These are phyloP conservation scores for Peromyscus attwateri DNA, from an alignment of 2,797 vertebrate species.

Conservation along the genomic window DNA sequence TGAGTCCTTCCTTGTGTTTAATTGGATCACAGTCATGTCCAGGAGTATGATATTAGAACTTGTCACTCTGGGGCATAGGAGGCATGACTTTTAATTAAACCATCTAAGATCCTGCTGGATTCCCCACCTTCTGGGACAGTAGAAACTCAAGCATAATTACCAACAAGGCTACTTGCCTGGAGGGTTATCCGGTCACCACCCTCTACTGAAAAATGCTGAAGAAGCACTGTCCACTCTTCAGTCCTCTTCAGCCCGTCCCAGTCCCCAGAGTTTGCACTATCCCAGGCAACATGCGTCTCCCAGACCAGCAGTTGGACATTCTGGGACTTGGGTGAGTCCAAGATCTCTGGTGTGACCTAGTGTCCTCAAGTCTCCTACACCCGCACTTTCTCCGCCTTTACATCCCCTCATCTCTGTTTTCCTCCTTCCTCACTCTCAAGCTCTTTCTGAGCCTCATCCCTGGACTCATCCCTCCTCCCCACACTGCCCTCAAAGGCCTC, in stretches of 20 bases:
- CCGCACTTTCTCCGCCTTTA: not conserved
- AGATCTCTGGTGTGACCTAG: not conserved
- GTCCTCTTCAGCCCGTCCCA: not conserved
- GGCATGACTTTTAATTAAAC: not conserved
- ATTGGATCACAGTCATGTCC: not conserved
- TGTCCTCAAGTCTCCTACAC: not conserved
- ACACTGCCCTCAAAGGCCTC: conserved; percentile 2
- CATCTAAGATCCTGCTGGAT: not conserved
- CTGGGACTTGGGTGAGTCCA: not conserved
- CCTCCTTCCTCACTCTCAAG: not conserved
- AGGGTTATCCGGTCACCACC: not conserved
- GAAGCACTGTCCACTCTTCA: not conserved
- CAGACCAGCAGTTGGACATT: not conserved
- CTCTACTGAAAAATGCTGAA: not conserved
- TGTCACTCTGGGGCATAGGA: not conserved
- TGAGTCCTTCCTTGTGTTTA: not conserved
- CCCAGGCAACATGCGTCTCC: not conserved
- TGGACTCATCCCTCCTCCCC: not conserved
- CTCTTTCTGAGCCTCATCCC: not conserved
- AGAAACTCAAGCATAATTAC: not conserved
- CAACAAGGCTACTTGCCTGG: not conserved
- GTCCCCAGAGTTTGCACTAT: not conserved
- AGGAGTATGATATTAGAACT: not conserved
- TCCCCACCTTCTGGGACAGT: not conserved
- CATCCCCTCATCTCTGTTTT: not conserved